Conservation (phyloP, 1,140 invertebrate genomes). For the Bombus pascuorum region DNA sequence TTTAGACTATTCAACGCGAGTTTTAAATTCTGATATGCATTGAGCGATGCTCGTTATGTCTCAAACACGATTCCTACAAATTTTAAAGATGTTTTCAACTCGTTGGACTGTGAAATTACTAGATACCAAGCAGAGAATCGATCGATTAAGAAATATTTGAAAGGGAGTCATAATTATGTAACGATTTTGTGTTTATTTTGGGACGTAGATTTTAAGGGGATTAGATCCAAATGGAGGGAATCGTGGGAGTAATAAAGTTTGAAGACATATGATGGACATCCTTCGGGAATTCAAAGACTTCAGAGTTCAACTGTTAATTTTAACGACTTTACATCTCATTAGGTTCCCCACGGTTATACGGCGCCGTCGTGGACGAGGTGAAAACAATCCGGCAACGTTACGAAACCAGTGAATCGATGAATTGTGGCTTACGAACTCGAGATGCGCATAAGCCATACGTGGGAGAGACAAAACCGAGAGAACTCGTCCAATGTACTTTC, state of each 20-base stretch:
- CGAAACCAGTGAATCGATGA: slow-evolving; percentile 57
- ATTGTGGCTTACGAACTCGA: slow-evolving; percentile 44
- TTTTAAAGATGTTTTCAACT: no score
- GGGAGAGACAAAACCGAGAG: slow-evolving; percentile 47
- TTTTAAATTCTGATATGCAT: no score
- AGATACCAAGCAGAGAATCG: background rate
- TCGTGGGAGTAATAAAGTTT: background rate
- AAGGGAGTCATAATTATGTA: background rate
- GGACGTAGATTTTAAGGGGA: background rate
- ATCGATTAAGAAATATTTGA: background rate
- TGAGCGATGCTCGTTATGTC: no score
- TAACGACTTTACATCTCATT: slow-evolving; percentile 6
- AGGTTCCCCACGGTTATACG: background rate
- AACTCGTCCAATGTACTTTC: slow-evolving; percentile 49
- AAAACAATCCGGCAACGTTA: slow-evolving; percentile 45
- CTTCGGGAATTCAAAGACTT: background rate
- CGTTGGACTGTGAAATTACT: no score
- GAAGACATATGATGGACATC: background rate
- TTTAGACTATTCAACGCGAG: no score
- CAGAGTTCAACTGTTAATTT: background rate
- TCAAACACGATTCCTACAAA: no score
- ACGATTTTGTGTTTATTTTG: background rate
- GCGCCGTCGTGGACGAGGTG: slow-evolving; percentile 5
- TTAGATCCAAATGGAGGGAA: background rate
- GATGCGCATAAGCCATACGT: slow-evolving; percentile 39